Conservation (phyloP, 2,888 invertebrate genomes). For the Meandrusa payeni region DNA sequence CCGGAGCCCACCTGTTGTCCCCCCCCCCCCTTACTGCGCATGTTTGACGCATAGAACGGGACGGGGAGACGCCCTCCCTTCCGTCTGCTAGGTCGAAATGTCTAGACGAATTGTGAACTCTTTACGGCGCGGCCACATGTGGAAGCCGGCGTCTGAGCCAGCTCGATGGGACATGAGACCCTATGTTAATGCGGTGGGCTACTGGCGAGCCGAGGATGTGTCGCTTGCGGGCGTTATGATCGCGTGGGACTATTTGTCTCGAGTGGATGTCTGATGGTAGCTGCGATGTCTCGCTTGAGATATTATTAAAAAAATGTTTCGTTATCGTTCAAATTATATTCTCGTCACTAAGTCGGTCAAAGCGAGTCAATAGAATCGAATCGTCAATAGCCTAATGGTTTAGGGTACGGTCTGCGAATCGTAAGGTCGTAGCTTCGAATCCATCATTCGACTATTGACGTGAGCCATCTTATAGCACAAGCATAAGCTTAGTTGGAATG, state of each 20-base stretch:
- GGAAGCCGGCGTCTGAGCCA: conserved; percentile 41
- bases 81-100: conserved; percentile 69
- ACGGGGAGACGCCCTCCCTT: conserved; percentile 58
- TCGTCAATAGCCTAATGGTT: no score
- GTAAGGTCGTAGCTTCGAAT: no score
- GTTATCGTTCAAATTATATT: no score
- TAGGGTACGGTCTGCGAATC: no score
- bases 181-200: background rate
- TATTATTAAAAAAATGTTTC: no score
- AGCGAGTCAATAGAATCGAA: no score
- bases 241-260: background rate
- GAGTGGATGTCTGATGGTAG: no score
- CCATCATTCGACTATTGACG: no score
- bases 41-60: conserved; percentile 53
- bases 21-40: conserved; percentile 65
- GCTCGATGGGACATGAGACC: conserved; percentile 4
- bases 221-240: conserved; percentile 6
- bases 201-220: background rate
- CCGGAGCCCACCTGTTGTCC: conserved; percentile 67
- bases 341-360: no score
- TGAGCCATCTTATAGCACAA: no score
- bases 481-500: no score
- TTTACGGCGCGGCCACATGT: conserved; percentile 48
- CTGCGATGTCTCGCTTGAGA: no score
- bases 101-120: conserved; percentile 77